Evolutionary conservation across 53 echinoderm and acorn worm genomes (phyloP), one percentile per base, ranked within the genome.

Genomic region (Luidia sarsii): DNA sequence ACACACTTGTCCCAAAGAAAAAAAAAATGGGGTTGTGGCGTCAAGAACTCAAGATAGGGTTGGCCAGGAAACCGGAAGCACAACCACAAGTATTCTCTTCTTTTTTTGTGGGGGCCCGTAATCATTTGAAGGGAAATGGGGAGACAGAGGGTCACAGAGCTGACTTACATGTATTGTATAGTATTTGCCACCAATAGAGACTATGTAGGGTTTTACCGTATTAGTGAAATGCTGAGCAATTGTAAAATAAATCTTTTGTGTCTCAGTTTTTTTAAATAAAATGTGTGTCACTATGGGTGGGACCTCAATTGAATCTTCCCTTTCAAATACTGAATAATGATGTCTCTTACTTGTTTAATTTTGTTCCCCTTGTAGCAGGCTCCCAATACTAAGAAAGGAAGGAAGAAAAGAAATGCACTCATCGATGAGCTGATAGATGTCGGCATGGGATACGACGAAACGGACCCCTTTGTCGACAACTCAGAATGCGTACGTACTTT

Each of bases 381-480:
- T 41, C 41, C 41, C 41, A 6, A 41, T 41, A 41, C 89, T 31
- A 77, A 82, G 35, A 88, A 85, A 28, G 97, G 91, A 1, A 97
- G 88, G 87, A 91, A 80, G 81, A 89, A 86, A 72, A 86, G 79
- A 29, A 67, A 83, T 59, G 81, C 83, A 33, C 51, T 56, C 14
- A 65, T 94, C 43, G 89, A 94, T 48, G 99, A 99, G 33, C 57
- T 99, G 50, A 85, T 99, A 16, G 99, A 99, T 48, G 91, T 86
- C 37, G 91, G 93, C 16, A 86, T 93, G 87, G 99, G 99, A 7
- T 99, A 99, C 43, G 99, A 99, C 71, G 99, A 94, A 29, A 79
- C 70, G 0, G 99, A 99, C 54, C 94, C 99, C 29, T 99, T 99
- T 56, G 94, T 99, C 0, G 99, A 99, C 55, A 94, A 99, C 84